Evolutionary conservation across 2,888 invertebrate species (phyloP).

Genomic region (Polydesmus complanatus): DNA sequence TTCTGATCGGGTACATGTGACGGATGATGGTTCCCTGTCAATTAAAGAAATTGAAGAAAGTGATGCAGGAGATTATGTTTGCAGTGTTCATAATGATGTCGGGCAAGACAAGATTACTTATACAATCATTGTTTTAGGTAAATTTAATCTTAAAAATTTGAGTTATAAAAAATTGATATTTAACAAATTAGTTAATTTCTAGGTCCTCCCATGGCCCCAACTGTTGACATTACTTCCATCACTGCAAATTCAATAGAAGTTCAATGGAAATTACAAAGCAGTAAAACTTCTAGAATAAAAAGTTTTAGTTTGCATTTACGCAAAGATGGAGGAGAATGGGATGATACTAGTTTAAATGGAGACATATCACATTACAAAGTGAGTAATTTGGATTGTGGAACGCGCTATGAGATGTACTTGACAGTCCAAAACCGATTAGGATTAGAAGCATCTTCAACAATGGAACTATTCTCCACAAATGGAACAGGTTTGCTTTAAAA

Average conservation of each 20-base stretch:
- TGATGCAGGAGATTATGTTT: constrained; percentile 88
- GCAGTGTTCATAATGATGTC: constrained; percentile 80
- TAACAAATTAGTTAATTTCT: neutral
- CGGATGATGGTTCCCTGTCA: constrained; percentile 80
- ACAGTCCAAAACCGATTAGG: constrained; percentile 13
- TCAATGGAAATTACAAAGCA: constrained; percentile 5
- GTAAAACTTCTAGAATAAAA: constrained; percentile 13
- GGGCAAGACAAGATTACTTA: constrained; percentile 86
- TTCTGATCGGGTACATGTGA: constrained; percentile 40
- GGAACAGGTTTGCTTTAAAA: constrained; percentile 8
- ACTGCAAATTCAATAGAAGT: constrained; percentile 5
- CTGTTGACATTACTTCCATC: constrained; percentile 2
- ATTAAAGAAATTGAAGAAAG: constrained; percentile 75
- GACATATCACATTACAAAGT: constrained; percentile 3
- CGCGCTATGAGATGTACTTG: constrained; percentile 12
- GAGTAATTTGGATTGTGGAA: constrained; percentile 12
- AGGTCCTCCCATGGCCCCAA: constrained; percentile 13
- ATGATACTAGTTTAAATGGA: constrained; percentile 4
- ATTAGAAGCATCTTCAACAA: constrained; percentile 6
- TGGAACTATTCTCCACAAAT: constrained; percentile 7
- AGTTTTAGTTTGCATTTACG: constrained; percentile 4
- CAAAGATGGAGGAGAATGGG: constrained; percentile 13
- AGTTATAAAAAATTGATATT: neutral
- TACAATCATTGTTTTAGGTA: constrained; percentile 70
- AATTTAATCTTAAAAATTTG: constrained; percentile 29